phyloP scores from a whole-genome alignment of 2,113 vertebrate species.

The Arothron firmamentum region DNA sequence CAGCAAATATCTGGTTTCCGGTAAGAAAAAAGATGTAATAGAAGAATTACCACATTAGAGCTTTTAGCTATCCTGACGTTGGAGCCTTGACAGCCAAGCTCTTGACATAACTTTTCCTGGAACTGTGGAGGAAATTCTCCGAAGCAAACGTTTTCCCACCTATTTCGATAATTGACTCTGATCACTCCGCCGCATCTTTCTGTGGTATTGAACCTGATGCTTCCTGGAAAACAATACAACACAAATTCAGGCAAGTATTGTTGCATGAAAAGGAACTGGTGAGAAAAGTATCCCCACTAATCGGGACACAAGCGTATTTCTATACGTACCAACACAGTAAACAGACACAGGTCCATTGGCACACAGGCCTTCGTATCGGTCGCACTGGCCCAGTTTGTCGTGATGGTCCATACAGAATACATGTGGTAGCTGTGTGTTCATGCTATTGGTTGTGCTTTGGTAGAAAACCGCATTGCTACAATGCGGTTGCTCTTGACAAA shows the following conservation, averaged over 20 bases:
- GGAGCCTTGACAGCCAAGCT: not conserved
- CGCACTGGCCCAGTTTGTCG: constrained; percentile 49
- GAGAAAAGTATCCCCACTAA: no score
- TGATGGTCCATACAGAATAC: constrained; percentile 40
- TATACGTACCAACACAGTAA: constrained; percentile 53
- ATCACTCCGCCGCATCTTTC: constrained; percentile 48
- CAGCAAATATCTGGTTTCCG: not conserved
- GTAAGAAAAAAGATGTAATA: not conserved
- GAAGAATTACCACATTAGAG: no score
- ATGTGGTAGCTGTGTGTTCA: fast-evolving
- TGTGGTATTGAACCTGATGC: not conserved
- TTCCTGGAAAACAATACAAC: constrained; percentile 1
- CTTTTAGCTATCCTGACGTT: not conserved
- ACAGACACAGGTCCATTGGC: fast-evolving
- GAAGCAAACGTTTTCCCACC: constrained; percentile 23
- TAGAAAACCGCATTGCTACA: constrained; percentile 5
- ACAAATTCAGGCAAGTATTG: not conserved
- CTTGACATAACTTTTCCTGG: not conserved
- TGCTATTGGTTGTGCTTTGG: fast-evolving
- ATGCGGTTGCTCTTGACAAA: constrained; percentile 17
- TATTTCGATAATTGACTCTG: not conserved
- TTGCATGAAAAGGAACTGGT: no score
- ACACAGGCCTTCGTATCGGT: not conserved
- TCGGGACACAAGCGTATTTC: no score
- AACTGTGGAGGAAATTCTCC: fast-evolving